Conservation (phyloP, 30 jellyfish, hydroid and myxozoan species). For the Cassiopea andromeda region DNA sequence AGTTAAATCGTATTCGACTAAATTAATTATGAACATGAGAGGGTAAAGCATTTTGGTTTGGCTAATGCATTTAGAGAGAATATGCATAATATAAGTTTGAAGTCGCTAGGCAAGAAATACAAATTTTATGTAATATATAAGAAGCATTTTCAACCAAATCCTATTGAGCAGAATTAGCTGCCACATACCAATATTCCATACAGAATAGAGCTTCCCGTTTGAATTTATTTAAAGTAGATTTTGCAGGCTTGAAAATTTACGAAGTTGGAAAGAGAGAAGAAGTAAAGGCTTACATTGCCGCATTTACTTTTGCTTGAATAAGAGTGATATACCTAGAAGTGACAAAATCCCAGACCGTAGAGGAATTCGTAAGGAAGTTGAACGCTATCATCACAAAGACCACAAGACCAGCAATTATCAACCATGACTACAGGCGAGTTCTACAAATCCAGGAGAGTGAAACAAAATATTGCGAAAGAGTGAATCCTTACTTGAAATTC, state of each 20-base stretch:
- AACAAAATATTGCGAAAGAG: too few relatives aligned
- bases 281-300: conserved; percentile 43
- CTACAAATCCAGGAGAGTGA: too few relatives aligned
- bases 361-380: not conserved
- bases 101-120: conserved; percentile 31
- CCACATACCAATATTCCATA: too few relatives aligned
- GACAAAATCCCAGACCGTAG: conserved; percentile 55
- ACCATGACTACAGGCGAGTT: too few relatives aligned
- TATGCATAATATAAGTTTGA: conserved; percentile 15
- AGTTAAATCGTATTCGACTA: conserved; percentile 39
- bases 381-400: too few relatives aligned
- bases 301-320: conserved; percentile 54
- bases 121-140: conserved; percentile 45
- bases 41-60: conserved; percentile 44
- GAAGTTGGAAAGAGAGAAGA: conserved; percentile 25
- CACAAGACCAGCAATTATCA: too few relatives aligned
- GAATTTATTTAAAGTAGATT: too few relatives aligned
- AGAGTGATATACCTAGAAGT: conserved; percentile 57
- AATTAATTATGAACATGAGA: conserved; percentile 41
- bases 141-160: conserved; percentile 55
- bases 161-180: not conserved
- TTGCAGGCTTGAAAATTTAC: too few relatives aligned
- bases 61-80: conserved; percentile 64
- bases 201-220: too few relatives aligned
- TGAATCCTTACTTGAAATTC: too few relatives aligned